A percentile compares a stretch with the other conserved stretches of the same genome.
phyloP scores from a whole-genome alignment of 2,113 vertebrate species.

The Athene cunicularia region DNA sequence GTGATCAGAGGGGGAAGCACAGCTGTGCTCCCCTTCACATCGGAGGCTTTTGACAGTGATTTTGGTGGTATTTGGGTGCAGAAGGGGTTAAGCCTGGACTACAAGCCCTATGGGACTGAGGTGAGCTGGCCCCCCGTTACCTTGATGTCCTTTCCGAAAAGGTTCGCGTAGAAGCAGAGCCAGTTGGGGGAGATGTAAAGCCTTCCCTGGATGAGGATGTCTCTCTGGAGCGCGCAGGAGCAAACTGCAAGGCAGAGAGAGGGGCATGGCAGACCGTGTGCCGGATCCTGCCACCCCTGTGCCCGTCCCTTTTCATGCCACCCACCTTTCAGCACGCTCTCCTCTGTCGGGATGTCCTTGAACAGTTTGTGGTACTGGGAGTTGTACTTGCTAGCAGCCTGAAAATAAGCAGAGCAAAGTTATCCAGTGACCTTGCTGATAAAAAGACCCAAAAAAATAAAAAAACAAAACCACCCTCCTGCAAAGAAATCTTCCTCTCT shows the following conservation, averaged over 20 bases:
- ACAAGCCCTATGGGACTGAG: rapidly evolving
- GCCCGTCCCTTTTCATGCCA: not conserved
- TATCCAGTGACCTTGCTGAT: not conserved
- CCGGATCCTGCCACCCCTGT: rapidly evolving
- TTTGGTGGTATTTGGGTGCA: not conserved
- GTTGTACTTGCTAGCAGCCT: conserved; percentile 95
- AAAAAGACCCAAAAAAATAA: not conserved
- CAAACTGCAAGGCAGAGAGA: conserved; percentile 79
- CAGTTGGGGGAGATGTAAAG: conserved; percentile 97
- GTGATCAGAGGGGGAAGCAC: not conserved
- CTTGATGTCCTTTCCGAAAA: conserved; percentile 98
- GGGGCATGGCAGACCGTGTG: not conserved
- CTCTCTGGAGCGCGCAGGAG: conserved; percentile 93
- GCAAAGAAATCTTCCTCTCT: not conserved
- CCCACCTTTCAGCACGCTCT: conserved; percentile 93
- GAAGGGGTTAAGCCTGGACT: not conserved
- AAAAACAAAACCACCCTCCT: not conserved
- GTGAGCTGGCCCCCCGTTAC: conserved; percentile 56
- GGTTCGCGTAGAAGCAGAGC: conserved; percentile 96
- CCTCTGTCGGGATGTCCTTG: conserved; percentile 90
- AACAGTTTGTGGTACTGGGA: conserved; percentile 97
- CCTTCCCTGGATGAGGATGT: conserved; percentile 93
- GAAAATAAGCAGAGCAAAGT: conserved; percentile 73
- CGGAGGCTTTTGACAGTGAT: rapidly evolving
- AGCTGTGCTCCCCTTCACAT: rapidly evolving